phyloP scores from a whole-genome alignment of 2,888 invertebrate species.

The Steinernema hermaphroditum region DNA sequence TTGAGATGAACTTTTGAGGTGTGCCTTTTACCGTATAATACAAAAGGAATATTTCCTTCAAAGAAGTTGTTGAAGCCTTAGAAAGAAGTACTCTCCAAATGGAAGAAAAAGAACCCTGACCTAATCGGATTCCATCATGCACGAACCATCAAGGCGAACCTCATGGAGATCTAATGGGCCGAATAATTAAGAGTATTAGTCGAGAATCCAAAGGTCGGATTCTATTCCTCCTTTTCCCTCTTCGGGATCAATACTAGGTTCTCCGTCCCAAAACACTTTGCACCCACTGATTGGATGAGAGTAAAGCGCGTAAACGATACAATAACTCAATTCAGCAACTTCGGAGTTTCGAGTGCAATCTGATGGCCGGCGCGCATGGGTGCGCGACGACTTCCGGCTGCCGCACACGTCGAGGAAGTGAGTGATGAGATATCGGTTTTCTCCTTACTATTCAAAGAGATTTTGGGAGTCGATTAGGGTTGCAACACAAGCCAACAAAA shows the following conservation, averaged over 20 bases:
- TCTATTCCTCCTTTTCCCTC: not conserved
- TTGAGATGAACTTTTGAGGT: too few relatives aligned
- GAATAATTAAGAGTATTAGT: not conserved
- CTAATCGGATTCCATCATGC: too few relatives aligned
- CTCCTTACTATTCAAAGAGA: not conserved
- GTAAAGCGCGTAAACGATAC: not conserved
- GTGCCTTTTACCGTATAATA: too few relatives aligned
- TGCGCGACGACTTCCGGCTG: constrained; percentile 18
- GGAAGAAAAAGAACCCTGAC: too few relatives aligned
- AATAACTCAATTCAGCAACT: not conserved
- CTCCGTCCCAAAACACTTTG: not conserved
- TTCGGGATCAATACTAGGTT: not conserved
- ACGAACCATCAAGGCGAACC: too few relatives aligned
- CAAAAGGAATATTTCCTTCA: too few relatives aligned
- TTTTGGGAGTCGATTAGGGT: not conserved
- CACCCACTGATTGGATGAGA: not conserved
- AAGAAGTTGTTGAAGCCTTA: too few relatives aligned
- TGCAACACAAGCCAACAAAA: too few relatives aligned
- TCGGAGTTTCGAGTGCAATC: not conserved
- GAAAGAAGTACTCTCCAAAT: too few relatives aligned
- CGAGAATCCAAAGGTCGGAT: not conserved
- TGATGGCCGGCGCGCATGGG: not conserved
- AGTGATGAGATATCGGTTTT: constrained; percentile 26
- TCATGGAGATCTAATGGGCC: not conserved
- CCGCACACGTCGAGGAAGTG: constrained; percentile 28